phyloP scores from a whole-genome alignment of 1,140 invertebrate genomes.

The Augochlora pura region DNA sequence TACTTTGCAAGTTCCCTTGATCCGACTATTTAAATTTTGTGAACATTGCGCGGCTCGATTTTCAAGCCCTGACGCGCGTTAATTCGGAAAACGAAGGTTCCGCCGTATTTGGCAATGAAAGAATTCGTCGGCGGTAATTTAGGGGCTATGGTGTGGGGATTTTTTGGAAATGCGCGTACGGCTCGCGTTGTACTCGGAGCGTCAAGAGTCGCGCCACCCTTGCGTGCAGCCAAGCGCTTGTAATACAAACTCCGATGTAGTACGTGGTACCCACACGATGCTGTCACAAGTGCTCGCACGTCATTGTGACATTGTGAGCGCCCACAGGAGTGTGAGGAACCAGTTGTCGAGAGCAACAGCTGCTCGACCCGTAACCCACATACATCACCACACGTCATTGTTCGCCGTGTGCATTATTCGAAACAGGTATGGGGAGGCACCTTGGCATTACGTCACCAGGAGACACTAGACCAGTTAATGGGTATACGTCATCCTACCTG shows the following conservation, averaged over 20 bases:
- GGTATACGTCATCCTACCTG: conserved; percentile 58
- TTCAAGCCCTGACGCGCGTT: too few species aligned
- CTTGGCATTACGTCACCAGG: conserved; percentile 58
- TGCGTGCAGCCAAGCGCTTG: conserved; percentile 75
- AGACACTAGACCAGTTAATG: conserved; percentile 61
- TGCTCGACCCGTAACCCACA: conserved; percentile 78
- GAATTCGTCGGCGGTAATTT: too few species aligned
- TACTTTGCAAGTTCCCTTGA: too few species aligned
- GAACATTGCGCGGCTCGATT: too few species aligned
- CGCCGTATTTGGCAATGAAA: too few species aligned
- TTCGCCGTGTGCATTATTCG: conserved; percentile 72
- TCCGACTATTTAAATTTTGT: too few species aligned
- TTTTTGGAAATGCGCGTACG: conserved; percentile 58
- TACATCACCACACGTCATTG: conserved; percentile 79
- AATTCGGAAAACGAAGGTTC: too few species aligned
- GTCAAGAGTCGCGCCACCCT: conserved; percentile 75
- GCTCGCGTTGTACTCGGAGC: conserved; percentile 63
- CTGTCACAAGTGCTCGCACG: conserved; percentile 77
- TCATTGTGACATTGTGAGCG: conserved; percentile 78
- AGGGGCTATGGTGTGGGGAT: too few species aligned
- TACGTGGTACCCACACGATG: conserved; percentile 72
- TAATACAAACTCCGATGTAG: conserved; percentile 74
- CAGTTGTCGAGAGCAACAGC: conserved; percentile 75
- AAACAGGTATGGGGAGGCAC: conserved; percentile 72
- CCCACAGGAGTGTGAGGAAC: conserved; percentile 72